These are phyloP conservation scores for Micrastur ruficollis DNA, from an alignment of 2,797 vertebrate species.

Conservation along the genomic window DNA sequence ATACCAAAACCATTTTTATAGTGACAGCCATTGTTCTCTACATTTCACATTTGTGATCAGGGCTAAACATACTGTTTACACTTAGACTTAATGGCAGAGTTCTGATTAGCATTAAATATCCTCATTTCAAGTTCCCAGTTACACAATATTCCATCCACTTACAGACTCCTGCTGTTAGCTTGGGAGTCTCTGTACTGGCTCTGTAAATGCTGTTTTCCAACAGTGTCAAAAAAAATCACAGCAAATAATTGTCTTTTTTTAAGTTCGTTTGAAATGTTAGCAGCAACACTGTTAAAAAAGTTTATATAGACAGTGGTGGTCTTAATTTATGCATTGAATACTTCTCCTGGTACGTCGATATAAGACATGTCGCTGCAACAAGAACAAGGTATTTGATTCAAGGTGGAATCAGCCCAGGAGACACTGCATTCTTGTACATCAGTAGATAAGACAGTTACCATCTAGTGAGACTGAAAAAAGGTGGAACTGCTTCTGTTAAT, in stretches of 20 bases:
- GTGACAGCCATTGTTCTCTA: background rate
- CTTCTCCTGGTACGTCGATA: background rate
- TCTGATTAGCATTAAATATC: background rate
- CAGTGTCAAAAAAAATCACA: background rate
- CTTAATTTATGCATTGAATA: background rate
- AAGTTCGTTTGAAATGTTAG: background rate
- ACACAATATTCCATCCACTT: background rate
- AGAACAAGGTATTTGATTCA: background rate
- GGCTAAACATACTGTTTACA: background rate
- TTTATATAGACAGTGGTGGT: background rate
- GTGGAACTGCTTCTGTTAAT: background rate
- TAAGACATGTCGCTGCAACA: background rate
- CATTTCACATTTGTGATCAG: background rate
- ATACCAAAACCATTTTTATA: background rate
- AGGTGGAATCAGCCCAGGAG: background rate
- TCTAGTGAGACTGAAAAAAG: background rate
- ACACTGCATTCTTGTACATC: background rate
- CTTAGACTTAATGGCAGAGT: background rate
- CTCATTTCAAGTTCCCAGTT: background rate
- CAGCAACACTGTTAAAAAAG: background rate
- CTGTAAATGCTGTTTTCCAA: background rate
- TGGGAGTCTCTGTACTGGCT: background rate
- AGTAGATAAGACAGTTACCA: background rate
- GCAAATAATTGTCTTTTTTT: background rate
- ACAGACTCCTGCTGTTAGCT: background rate